Percentiles rank a stretch among this genome's conserved stretches.
phyloP scores from a whole-genome alignment of 2,888 invertebrate species.

The Aelia acuminata region DNA sequence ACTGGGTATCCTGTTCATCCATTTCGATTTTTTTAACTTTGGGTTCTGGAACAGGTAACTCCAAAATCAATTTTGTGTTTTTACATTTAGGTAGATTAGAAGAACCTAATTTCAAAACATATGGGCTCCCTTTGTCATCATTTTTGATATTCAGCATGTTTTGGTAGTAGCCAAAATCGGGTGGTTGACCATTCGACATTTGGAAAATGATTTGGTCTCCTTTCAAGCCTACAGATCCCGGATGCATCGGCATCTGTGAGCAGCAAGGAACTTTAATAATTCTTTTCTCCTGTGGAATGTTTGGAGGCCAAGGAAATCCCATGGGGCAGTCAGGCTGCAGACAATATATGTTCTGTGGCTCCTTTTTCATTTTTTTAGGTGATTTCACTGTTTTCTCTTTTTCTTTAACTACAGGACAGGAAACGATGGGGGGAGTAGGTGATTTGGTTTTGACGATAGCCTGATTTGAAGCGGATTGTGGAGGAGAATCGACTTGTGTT shows the following conservation, averaged over 20 bases:
- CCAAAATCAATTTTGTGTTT: conserved; percentile 15
- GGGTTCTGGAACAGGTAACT: background rate
- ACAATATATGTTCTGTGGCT: background rate
- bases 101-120: conserved; percentile 34
- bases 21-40: conserved; percentile 1
- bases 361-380: background rate
- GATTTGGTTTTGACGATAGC: conserved; percentile 61
- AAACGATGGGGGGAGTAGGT: conserved; percentile 11
- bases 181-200: background rate
- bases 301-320: conserved; percentile 48
- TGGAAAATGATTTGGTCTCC: conserved; percentile 52
- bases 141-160: background rate
- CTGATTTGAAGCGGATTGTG: conserved; percentile 61
- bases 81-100: background rate
- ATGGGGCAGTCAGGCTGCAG: conserved; percentile 50
- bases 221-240: background rate
- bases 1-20: conserved; percentile 30
- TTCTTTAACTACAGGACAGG: background rate
- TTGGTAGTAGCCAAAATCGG: background rate
- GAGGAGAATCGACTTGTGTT: background rate
- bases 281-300: conserved; percentile 32
- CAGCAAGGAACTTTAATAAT: conserved; percentile 17
- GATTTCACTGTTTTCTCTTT: background rate
- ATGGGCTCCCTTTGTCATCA: background rate
- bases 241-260: conserved; percentile 35